Evolutionary conservation across 30 jellyfish, hydroid and myxozoan species (phyloP).

Genomic region (Clytia hemisphaerica): DNA sequence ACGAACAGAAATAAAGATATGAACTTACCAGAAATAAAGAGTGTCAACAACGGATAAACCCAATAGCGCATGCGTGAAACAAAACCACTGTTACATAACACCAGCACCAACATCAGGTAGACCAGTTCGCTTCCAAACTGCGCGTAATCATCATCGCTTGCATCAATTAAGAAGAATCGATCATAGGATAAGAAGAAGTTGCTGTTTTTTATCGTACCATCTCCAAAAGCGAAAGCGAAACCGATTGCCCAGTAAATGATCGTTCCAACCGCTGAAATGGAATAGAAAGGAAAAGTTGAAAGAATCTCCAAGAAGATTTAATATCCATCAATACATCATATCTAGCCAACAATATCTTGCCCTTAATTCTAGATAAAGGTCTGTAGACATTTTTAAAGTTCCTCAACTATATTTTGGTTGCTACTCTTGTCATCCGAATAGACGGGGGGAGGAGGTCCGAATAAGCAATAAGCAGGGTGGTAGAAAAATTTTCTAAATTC

Average conservation of each 20-base stretch:
- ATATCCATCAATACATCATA: no score
- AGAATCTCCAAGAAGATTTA: no score
- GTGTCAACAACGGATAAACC: slow-evolving; percentile 56
- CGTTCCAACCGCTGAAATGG: slow-evolving; percentile 46
- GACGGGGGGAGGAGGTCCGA: no score
- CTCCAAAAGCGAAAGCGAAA: slow-evolving; percentile 77
- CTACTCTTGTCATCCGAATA: no score
- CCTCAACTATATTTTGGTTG: no score
- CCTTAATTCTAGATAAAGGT: no score
- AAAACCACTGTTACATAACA: slow-evolving; percentile 70
- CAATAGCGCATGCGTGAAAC: slow-evolving; percentile 70
- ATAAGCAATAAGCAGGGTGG: no score
- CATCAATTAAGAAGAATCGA: slow-evolving; percentile 72
- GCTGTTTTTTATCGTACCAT: slow-evolving; percentile 3
- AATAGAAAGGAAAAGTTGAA: neutral
- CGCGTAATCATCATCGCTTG: slow-evolving; percentile 29
- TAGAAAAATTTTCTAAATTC: no score
- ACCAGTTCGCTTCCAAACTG: slow-evolving; percentile 43
- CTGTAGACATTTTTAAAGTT: no score
- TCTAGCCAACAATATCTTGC: no score
- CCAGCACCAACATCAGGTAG: slow-evolving; percentile 41
- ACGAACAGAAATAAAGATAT: no score
- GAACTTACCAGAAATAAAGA: slow-evolving; percentile 59
- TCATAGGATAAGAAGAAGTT: slow-evolving; percentile 63
- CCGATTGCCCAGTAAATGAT: slow-evolving; percentile 83